phyloP scores from a whole-genome alignment of 2,797 vertebrate genomes.

The Eupleurogrammus muticus region DNA sequence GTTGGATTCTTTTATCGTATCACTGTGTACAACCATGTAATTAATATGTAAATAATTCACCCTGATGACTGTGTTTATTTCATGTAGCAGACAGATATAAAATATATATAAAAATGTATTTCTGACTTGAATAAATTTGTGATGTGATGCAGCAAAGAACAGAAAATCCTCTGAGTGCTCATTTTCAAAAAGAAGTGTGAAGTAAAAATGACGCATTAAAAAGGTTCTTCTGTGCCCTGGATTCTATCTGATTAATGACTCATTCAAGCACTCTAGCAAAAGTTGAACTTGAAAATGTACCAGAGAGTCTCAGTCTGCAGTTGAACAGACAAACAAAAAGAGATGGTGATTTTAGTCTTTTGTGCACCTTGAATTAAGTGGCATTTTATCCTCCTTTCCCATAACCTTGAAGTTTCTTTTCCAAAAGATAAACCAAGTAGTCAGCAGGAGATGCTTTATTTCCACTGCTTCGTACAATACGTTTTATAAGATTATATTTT shows the following conservation, averaged over 20 bases:
- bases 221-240: not conserved
- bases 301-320: not conserved
- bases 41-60: slow-evolving; percentile 80
- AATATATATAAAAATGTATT: slow-evolving; percentile 91
- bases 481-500: slow-evolving; percentile 6
- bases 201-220: not conserved
- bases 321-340: slow-evolving; percentile 1
- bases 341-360: not conserved
- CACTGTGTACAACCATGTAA: slow-evolving; percentile 72
- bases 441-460: slow-evolving; percentile 56
- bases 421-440: slow-evolving; percentile 19
- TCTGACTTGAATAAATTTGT: slow-evolving; percentile 99
- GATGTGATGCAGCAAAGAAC: slow-evolving; percentile 89
- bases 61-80: slow-evolving; percentile 79
- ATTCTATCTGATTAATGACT: not conserved
- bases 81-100: slow-evolving; percentile 85
- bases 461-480: slow-evolving; percentile 19
- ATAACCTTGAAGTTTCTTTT: not conserved
- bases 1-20: slow-evolving; percentile 62
- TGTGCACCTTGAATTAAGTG: not conserved
- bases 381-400: not conserved
- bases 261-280: not conserved
- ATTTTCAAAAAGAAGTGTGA: slow-evolving; percentile 5
- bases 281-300: too few species aligned
- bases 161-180: slow-evolving; percentile 13